Evolutionary conservation across 2,113 vertebrate species (phyloP), one percentile per base, ranked within the genome.

Genomic region (Tringa solitaria): DNA sequence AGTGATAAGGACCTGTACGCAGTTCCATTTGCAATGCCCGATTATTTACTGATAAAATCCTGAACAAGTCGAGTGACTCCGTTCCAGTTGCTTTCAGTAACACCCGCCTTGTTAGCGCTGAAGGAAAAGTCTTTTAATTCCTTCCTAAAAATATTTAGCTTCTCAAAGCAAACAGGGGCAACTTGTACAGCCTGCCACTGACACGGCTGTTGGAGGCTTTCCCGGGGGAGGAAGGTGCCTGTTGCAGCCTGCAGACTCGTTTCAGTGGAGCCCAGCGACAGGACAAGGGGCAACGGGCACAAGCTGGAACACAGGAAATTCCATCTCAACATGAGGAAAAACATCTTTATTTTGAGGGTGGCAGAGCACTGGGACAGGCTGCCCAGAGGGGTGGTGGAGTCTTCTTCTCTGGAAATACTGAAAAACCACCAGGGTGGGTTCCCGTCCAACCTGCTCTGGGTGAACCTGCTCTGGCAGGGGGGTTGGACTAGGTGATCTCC

Each of bases 11-110:
- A 54, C 45, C 43, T 77, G 81, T 48, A 50, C 93, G 81, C 57
- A 39, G 94, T 96, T 97, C 95, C 95, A 93, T 93, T 91, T 88
- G 72, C 86, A 73, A 12, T 61, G 4, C 67, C 61, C 72, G 63
- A 64, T 94, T 67, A 79, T 89, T 86, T 73, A 70, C 79, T 46
- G 87, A 81, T 78, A 60, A 86, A 94, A 93, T 5, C 61, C 56
- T 41, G n/a, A 75, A 10, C 23, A 37, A 61, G 59, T 35, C 5
- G 0, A 33, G 61, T 14, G 27, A 76, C 80, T 90, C 63, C 1
- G 0, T 63, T 43, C 32, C 56, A n/a, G 54, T 16, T 48, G n/a
- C 72, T 84, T 91, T 63, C 68, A 24, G 1, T 41, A 63, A 9
- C 35, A 19, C 22, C 27, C 0, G 0, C 63, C 28, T 75, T 22